Evolutionary conservation across 2,797 vertebrate genomes (phyloP).

Genomic region (Anniella stebbinsi): DNA sequence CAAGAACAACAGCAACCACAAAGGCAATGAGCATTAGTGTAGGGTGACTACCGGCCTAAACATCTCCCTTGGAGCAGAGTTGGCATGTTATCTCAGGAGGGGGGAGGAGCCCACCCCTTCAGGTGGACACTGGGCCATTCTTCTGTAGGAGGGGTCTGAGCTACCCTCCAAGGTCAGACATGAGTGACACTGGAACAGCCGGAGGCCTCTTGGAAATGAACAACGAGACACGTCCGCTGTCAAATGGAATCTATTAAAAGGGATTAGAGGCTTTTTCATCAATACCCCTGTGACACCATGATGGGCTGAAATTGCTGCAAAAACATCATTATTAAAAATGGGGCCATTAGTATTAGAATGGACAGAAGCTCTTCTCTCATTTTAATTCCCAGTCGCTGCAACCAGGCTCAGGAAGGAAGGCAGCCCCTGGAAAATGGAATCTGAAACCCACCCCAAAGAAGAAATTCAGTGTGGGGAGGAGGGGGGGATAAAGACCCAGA

Average conservation of each 20-base stretch:
- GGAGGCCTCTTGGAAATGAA: constrained; percentile 64
- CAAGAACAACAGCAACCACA: background rate
- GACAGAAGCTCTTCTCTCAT: constrained; percentile 72
- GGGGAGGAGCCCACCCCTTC: background rate
- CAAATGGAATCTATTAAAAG: constrained; percentile 78
- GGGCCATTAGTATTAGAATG: constrained; percentile 73
- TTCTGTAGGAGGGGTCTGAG: constrained; percentile 54
- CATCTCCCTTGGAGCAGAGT: background rate
- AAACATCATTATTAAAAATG: constrained; percentile 79
- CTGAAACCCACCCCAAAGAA: background rate
- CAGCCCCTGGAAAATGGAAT: background rate
- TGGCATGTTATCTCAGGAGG: background rate
- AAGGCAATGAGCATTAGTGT: background rate
- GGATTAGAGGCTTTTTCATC: constrained; percentile 74
- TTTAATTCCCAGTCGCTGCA: constrained; percentile 42
- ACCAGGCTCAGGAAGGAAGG: background rate
- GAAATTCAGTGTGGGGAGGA: fast-evolving
- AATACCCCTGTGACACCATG: constrained; percentile 72
- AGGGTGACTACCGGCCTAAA: background rate
- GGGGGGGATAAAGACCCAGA: background rate
- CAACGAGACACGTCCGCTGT: constrained; percentile 68
- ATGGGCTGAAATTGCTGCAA: constrained; percentile 75
- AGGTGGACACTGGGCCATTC: constrained; percentile 69
- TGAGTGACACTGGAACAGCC: constrained; percentile 51
- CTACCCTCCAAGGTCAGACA: constrained; percentile 59